These are phyloP conservation scores for Didymodactylos carnosus DNA, from an alignment of 2,888 invertebrate genomes.

Conservation along the genomic window DNA sequence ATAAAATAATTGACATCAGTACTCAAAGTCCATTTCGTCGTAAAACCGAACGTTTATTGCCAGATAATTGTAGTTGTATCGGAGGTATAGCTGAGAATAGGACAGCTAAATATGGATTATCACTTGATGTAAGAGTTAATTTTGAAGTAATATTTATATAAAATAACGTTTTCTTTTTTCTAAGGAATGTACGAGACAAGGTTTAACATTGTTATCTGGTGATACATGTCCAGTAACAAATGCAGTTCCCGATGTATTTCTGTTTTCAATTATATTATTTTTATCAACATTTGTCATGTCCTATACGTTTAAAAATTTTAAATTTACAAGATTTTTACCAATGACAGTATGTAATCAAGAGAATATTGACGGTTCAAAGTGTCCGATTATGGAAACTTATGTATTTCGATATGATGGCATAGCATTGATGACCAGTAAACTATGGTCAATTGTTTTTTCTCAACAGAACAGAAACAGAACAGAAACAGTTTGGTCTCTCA, in stretches of 20 bases:
- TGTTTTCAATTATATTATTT: slow-evolving; percentile 80
- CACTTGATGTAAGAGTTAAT: not conserved
- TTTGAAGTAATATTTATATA: not conserved
- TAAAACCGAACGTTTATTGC: not conserved
- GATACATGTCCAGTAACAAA: not conserved
- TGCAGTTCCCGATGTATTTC: slow-evolving; percentile 51
- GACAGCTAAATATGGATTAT: not conserved
- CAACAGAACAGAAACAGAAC: no score
- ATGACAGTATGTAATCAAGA: not conserved
- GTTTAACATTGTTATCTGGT: no score
- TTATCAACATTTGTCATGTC: slow-evolving; percentile 75
- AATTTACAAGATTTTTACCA: slow-evolving; percentile 76
- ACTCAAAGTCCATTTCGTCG: slow-evolving; percentile 24
- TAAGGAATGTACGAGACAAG: not conserved
- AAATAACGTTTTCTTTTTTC: not conserved
- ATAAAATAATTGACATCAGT: slow-evolving; percentile 63
- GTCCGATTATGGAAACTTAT: no score
- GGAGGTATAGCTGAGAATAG: not conserved
- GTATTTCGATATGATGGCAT: no score
- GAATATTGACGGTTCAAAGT: no score
- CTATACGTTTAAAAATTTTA: slow-evolving; percentile 68
- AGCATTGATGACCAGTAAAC: no score
- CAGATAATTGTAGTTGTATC: not conserved
- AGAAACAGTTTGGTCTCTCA: no score
- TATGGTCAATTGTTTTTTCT: no score